Conservation (phyloP, 1,140 invertebrate species). For the Bombus soroeensis region DNA sequence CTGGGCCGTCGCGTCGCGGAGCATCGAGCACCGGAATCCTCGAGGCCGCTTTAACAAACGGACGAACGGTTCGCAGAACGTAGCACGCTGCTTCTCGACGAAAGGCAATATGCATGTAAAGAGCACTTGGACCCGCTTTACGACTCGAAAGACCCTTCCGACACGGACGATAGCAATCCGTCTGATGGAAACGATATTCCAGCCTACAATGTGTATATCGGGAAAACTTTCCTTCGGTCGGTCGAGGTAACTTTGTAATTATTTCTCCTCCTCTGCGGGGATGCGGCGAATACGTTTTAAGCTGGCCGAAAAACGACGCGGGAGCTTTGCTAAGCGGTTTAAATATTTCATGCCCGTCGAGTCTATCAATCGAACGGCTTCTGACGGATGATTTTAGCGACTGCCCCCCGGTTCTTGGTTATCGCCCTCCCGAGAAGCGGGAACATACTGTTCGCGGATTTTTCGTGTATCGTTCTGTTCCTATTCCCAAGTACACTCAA, state of each 20-base stretch:
- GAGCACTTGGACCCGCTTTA: slow-evolving; percentile 53
- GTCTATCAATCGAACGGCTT: slow-evolving; percentile 39
- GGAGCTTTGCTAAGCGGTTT: slow-evolving; percentile 44
- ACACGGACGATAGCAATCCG: slow-evolving; percentile 45
- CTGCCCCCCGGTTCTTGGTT: slow-evolving; percentile 11
- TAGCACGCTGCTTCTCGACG: slow-evolving; percentile 12
- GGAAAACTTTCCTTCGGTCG: slow-evolving; percentile 29
- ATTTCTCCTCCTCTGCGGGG: slow-evolving; percentile 28
- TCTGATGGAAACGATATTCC: slow-evolving; percentile 45
- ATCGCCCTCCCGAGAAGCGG: not conserved
- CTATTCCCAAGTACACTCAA: not conserved
- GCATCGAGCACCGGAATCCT: slow-evolving; percentile 44
- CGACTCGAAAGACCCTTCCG: slow-evolving; percentile 43
- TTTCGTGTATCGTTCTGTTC: not conserved
- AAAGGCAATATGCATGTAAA: slow-evolving; percentile 63
- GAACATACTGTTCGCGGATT: not conserved
- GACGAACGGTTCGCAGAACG: not conserved
- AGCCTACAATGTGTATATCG: slow-evolving; percentile 14
- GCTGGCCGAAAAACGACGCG: slow-evolving; percentile 32
- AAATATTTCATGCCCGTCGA: slow-evolving; percentile 45
- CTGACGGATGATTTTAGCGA: slow-evolving; percentile 22
- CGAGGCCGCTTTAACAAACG: slow-evolving; percentile 29
- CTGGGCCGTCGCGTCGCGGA: not conserved
- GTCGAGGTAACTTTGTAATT: slow-evolving; percentile 42
- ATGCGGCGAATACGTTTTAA: slow-evolving; percentile 27